Percentiles rank a stretch among this genome's conserved stretches.
These are phyloP conservation scores for Clupea harengus DNA, from an alignment of 2,113 vertebrate genomes.

Conservation along the genomic window DNA sequence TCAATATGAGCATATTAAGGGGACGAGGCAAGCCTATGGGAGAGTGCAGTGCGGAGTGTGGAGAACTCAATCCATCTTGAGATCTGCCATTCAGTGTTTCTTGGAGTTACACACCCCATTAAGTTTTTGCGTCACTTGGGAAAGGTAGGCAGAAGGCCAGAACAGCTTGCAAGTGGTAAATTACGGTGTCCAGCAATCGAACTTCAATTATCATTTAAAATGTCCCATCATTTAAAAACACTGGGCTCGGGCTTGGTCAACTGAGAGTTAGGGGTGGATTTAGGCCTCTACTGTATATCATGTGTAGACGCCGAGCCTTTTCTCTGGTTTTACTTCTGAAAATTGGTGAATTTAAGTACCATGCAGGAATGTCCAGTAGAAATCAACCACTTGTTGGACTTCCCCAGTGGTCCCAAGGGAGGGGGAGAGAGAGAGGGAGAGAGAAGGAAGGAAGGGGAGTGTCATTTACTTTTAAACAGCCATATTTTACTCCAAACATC, in stretches of 20 bases:
- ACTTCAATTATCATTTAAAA: slow-evolving; percentile 12
- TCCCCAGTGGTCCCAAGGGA: neutral
- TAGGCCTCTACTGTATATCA: neutral
- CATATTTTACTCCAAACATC: neutral
- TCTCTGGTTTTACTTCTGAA: neutral
- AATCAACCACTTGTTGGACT: neutral
- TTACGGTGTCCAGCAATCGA: neutral
- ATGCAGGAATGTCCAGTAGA: neutral
- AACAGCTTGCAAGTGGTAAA: neutral
- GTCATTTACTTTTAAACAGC: neutral
- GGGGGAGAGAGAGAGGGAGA: neutral
- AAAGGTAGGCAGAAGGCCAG: neutral
- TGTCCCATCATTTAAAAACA: neutral
- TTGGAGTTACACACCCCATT: slow-evolving; percentile 44
- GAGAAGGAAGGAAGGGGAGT: neutral
- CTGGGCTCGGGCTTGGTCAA: neutral
- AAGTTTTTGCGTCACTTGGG: slow-evolving; percentile 21
- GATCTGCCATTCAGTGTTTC: slow-evolving; percentile 45
- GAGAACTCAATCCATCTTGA: slow-evolving; percentile 54
- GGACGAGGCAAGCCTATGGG: slow-evolving; percentile 45
- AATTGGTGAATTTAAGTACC: neutral
- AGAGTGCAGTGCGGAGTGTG: slow-evolving; percentile 41
- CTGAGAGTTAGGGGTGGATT: neutral
- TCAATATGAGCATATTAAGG: slow-evolving; percentile 61
- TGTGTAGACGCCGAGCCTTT: neutral